Evolutionary conservation across 1,140 invertebrate genomes (phyloP).

Genomic region (Trissolcus basalis): DNA sequence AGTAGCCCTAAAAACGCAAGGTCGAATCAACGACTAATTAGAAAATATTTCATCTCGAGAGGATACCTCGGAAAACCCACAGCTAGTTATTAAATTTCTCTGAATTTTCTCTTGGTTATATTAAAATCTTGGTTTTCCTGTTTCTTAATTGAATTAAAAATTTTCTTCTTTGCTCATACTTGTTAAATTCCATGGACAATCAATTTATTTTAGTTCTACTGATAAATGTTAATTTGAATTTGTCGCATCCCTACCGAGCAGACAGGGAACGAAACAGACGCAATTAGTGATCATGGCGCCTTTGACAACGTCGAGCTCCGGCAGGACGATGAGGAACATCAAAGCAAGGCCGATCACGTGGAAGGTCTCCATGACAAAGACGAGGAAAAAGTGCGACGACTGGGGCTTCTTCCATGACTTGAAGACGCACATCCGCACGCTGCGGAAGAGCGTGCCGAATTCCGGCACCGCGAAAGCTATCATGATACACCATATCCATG

Average conservation of each 20-base stretch:
- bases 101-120: too few relatives aligned
- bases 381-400: constrained; percentile 81
- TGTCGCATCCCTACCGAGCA: constrained; percentile 78
- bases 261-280: constrained; percentile 90
- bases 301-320: constrained; percentile 93
- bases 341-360: constrained; percentile 90
- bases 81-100: too few relatives aligned
- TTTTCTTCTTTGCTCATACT: too few relatives aligned
- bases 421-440: constrained; percentile 92
- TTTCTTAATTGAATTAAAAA: too few relatives aligned
- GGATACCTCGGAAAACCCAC: too few relatives aligned
- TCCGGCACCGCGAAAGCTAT: constrained; percentile 92
- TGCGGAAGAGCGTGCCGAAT: constrained; percentile 88
- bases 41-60: too few relatives aligned
- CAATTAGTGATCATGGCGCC: constrained; percentile 96
- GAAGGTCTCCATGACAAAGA: constrained; percentile 89
- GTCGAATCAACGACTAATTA: too few relatives aligned
- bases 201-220: too few relatives aligned
- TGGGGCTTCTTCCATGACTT: constrained; percentile 86
- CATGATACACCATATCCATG: constrained; percentile 95
- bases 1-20: constrained; percentile 82
- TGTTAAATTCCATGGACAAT: too few relatives aligned
- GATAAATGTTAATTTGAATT: neutral
- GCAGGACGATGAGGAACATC: constrained; percentile 90
- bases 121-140: too few relatives aligned